Percentiles rank a stretch among this genome's conserved stretches.
phyloP scores from a whole-genome alignment of 2,888 invertebrate species.

The Temnothorax rugatulus region DNA sequence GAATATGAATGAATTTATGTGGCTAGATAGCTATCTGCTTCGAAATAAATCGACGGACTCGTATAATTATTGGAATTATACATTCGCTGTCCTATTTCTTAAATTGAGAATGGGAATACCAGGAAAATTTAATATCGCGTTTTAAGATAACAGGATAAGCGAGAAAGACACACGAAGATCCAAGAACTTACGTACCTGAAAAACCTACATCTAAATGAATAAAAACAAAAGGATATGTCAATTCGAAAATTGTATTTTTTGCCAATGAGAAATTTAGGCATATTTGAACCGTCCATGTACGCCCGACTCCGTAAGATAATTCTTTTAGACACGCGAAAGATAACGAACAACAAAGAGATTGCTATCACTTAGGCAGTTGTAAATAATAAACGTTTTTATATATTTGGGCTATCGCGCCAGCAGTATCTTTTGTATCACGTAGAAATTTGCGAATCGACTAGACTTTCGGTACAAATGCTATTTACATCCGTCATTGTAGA shows the following conservation, averaged over 20 bases:
- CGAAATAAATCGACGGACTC: neutral
- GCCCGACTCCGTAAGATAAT: neutral
- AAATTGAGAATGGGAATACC: neutral
- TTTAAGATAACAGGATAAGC: neutral
- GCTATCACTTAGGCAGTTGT: constrained; percentile 13
- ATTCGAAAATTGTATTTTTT: neutral
- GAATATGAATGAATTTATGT: neutral
- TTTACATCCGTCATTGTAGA: neutral
- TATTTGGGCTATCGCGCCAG: neutral
- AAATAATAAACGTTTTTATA: constrained; percentile 40
- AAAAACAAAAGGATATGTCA: neutral
- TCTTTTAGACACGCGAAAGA: neutral
- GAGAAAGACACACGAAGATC: neutral
- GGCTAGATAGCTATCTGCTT: neutral
- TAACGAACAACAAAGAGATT: neutral
- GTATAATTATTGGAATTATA: constrained; percentile 13
- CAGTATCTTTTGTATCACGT: neutral
- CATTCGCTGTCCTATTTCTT: neutral
- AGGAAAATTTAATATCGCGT: neutral
- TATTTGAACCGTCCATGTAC: constrained; percentile 5
- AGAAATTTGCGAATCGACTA: neutral
- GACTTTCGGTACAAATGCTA: neutral
- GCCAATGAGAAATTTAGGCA: neutral
- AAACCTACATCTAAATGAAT: neutral
- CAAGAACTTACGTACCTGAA: neutral